phyloP scores from a whole-genome alignment of 2,113 vertebrate genomes.

The Hypanus sabinus region DNA sequence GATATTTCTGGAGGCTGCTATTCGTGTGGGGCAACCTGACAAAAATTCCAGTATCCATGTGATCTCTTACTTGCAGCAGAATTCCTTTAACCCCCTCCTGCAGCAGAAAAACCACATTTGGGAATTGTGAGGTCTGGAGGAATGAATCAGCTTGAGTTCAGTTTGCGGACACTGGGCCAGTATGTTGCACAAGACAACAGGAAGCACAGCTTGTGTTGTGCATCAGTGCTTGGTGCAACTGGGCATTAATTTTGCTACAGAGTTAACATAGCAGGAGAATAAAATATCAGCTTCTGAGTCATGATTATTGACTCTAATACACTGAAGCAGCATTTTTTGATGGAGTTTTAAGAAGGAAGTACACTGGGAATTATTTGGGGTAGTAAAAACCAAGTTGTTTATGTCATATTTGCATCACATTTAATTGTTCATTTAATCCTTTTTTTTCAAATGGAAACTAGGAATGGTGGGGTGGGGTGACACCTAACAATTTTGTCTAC shows the following conservation, averaged over 20 bases:
- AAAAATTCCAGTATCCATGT: background rate
- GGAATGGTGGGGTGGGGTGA: background rate
- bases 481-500: background rate
- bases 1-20: background rate
- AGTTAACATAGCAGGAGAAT: background rate
- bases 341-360: background rate
- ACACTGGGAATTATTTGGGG: background rate
- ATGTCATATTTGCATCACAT: background rate
- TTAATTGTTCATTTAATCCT: background rate
- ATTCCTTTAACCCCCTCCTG: background rate
- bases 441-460: background rate
- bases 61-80: background rate
- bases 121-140: background rate
- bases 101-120: background rate
- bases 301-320: background rate
- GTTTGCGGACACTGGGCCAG: background rate
- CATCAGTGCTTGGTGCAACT: background rate
- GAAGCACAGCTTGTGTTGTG: slow-evolving; percentile 1
- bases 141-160: background rate
- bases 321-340: background rate
- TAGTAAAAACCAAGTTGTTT: background rate
- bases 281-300: background rate
- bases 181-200: background rate
- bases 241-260: background rate
- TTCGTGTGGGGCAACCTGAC: background rate